These are phyloP conservation scores for Carapus acus DNA, from an alignment of 2,797 vertebrate genomes.

Conservation along the genomic window DNA sequence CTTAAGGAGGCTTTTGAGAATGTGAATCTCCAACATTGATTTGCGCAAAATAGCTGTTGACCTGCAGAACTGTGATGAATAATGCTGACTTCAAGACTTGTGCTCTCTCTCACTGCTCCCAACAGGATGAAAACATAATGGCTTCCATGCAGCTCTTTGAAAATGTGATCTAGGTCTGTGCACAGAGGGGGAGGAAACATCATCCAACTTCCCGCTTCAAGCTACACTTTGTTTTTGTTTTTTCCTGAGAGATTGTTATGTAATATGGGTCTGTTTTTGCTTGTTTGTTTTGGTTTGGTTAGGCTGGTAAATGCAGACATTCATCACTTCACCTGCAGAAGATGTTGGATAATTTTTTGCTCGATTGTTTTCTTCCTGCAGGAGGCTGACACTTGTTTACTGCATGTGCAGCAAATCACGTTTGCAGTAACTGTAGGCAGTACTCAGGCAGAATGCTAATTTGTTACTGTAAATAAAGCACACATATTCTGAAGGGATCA, in stretches of 20 bases:
- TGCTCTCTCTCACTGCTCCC: slow-evolving; percentile 18
- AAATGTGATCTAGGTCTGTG: slow-evolving; percentile 78
- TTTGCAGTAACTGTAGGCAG: no score
- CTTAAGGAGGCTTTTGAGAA: no score
- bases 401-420: slow-evolving; percentile 47
- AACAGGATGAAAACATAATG: slow-evolving; percentile 91
- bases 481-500: slow-evolving; percentile 15
- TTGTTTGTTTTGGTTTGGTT: slow-evolving; percentile 1
- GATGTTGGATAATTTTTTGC: slow-evolving; percentile 33
- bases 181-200: background rate
- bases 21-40: no score
- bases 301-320: slow-evolving; percentile 29
- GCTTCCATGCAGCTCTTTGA: slow-evolving; percentile 96
- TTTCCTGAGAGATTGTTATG: slow-evolving; percentile 18
- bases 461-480: slow-evolving; percentile 31
- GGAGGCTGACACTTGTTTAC: slow-evolving; percentile 20
- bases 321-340: slow-evolving; percentile 19
- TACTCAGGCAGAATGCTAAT: background rate
- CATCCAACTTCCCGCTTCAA: no score
- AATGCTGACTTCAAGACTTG: no score
- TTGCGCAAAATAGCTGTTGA: no score
- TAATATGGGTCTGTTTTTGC: background rate
- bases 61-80: no score
- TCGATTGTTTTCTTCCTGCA: slow-evolving; percentile 35
- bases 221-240: slow-evolving; percentile 1